Base-by-base conservation (phyloP, 2,797 vertebrate species). In the Halcyon badia region DNA sequence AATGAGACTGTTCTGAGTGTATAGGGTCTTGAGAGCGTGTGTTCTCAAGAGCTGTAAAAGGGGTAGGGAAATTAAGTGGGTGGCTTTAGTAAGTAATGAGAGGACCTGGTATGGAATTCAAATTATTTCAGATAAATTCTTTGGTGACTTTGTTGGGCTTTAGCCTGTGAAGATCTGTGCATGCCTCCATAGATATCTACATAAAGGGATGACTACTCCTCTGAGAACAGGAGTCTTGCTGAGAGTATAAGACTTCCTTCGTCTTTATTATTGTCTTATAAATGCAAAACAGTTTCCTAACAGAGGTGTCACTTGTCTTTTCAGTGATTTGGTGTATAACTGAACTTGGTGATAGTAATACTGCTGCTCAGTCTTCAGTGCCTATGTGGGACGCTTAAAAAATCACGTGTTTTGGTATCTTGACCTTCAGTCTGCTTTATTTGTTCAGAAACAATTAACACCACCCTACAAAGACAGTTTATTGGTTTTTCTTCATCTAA, bases 351-450 rank as follows among this genome's bases (percentile, higher is more conserved):
- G 64, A 49, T 14, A 33, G 25, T 49, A 41, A 26, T 33, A 35
- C 33, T n/a, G 19, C 41, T 56, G 33, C 12, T 82, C 9, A n/a
- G 22, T 62, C 57, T 79, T 79, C n/a, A 41, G 4, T 72, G 71
- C 19, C 24, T 65, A 0, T 4, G 6, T 49, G 18, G 46, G 16
- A 41, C 8, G 30, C 20, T 46, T 46, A 76, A 5, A 31, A 6
- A 69, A 37, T 72, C 9, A 10, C 76, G 25, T 73, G 44, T 33
- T 83, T 80, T 81, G 60, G 18, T 61, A 21, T 73, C 33, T 54
- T 62, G 54, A 41, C 31, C n/a, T 61, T 85, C 14, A 9, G 35
- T 77, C 19, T 84, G 49, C 1, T 72, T 82, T 79, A 24, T 68
- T 77, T 72, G 11, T 41, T 75, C 52, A 5, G 5, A 39, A 89